phyloP scores from a whole-genome alignment of 1,140 invertebrate species.

The Pygmarrhopalites habei region DNA sequence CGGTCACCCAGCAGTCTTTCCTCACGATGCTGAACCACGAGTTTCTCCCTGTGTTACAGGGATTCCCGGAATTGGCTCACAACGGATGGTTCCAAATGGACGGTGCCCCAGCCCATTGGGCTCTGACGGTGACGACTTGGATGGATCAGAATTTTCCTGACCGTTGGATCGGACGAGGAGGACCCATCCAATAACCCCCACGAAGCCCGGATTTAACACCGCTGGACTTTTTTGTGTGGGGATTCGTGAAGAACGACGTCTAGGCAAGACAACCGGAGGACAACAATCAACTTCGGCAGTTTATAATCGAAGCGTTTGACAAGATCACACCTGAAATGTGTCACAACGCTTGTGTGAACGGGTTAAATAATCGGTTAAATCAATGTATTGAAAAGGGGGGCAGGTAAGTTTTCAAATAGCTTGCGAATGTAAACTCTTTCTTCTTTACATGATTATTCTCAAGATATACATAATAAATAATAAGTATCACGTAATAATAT shows the following conservation, averaged over 20 bases:
- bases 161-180: neutral
- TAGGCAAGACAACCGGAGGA: neutral
- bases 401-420: neutral
- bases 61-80: neutral
- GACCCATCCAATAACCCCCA: neutral
- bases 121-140: no score
- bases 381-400: neutral
- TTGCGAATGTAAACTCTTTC: neutral
- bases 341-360: neutral
- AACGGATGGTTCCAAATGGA: no score
- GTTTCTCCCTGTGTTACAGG: neutral
- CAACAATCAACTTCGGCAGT: neutral
- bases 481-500: neutral
- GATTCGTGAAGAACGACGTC: neutral
- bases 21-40: neutral
- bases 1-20: neutral
- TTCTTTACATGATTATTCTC: neutral
- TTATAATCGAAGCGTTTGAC: neutral
- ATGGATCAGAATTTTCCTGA: neutral
- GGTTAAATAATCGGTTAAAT: neutral
- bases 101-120: neutral
- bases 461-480: no score
- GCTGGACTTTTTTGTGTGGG: neutral
- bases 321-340: neutral
- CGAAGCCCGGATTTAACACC: neutral